Base-by-base conservation (phyloP, 2,888 invertebrate species). In the Hirtodrosophila confusa region DNA sequence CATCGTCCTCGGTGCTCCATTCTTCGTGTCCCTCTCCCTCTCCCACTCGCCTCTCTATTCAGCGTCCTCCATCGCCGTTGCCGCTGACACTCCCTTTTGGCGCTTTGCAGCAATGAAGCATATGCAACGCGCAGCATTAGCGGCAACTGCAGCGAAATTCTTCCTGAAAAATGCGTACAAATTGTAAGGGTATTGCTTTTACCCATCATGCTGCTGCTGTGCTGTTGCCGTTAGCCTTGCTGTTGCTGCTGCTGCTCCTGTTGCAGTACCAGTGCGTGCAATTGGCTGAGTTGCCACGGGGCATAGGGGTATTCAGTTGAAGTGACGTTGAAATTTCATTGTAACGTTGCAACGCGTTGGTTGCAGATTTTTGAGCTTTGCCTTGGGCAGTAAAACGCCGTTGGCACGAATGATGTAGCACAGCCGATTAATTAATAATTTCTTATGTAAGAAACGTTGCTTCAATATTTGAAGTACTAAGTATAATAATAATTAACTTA, bases 71-170 rank as follows among this genome's bases (percentile, higher is more conserved):
- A 40, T 43, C 37, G 58, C n/a, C 10, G 44, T 1, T 39, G 24
- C 24, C 12, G 61, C 27, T 45, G 87, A 79, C 86, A 86, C 86
- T 79, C 84, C 88, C 72, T 80, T 74, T 77, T 67, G 76, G 87
- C 88, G 64, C 85, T 75, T 65, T 56, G 57, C 66, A 63, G 79
- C 86, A 63, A 72, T 69, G 87, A 62, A 69, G 85, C 69, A 84
- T 77, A 80, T 71, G 84, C 74, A 74, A 58, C 55, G 69, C 58
- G 80, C 56, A 63, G 77, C 65, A 74, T 80, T 76, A 79, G 73
- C 65, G 55, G 68, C 67, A 55, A 61, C 70, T 55, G 60, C 65
- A 39, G 50, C 60, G 27, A 60, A 76, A 69, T 75, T 86, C 72
- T 56, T 58, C 55, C 75, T 73, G 79, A 70, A 75, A 82, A 82